These are phyloP conservation scores for Dryobates pubescens DNA, from an alignment of 2,797 vertebrate genomes.

Conservation along the genomic window DNA sequence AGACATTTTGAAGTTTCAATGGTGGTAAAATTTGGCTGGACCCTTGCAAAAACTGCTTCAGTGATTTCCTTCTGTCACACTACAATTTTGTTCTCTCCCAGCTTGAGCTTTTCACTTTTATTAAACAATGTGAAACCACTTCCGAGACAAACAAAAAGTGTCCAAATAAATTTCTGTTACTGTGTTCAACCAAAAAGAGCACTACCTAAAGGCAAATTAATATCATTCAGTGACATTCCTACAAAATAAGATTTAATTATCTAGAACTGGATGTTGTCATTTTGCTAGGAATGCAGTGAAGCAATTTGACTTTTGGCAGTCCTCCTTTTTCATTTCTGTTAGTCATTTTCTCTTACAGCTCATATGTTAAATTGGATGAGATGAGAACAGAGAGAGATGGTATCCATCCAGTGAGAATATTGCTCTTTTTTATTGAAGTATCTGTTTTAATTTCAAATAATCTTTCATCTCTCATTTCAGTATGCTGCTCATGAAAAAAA, in stretches of 20 bases:
- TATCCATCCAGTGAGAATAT: slow-evolving; percentile 17
- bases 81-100: neutral
- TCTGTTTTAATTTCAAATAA: slow-evolving; percentile 38
- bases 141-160: neutral
- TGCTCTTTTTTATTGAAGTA: slow-evolving; percentile 23
- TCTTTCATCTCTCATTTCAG: neutral
- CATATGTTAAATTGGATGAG: neutral
- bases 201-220: slow-evolving; percentile 47
- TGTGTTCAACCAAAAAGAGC: slow-evolving; percentile 12
- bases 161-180: slow-evolving; percentile 24
- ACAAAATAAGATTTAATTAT: slow-evolving; percentile 43
- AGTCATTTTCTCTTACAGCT: slow-evolving; percentile 34
- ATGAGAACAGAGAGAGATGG: neutral
- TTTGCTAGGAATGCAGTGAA: slow-evolving; percentile 30
- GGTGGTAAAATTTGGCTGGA: neutral
- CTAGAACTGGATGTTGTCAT: slow-evolving; percentile 26
- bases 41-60: neutral
- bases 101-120: neutral
- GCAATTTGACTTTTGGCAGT: slow-evolving; percentile 14
- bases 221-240: slow-evolving; percentile 32
- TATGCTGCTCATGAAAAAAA: neutral
- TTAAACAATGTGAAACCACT: neutral
- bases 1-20: neutral
- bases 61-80: neutral
- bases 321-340: neutral